Conservation (phyloP, 2,888 invertebrate species). For the Pyralis farinalis region DNA sequence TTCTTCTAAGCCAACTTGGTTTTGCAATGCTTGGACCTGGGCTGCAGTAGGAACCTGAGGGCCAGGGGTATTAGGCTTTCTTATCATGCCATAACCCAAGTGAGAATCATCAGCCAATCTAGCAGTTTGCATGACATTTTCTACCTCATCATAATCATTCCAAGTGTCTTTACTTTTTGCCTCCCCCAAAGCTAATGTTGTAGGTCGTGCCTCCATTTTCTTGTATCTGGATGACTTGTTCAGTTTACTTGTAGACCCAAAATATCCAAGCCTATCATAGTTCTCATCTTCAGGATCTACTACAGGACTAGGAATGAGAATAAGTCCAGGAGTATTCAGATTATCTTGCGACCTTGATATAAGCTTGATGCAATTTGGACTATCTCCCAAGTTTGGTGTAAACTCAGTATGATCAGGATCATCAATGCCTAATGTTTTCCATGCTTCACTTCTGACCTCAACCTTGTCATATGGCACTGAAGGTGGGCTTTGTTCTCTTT, state of each 20-base stretch:
- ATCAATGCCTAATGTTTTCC: constrained; percentile 89
- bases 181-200: constrained; percentile 67
- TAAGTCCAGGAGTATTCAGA: constrained; percentile 68
- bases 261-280: constrained; percentile 91
- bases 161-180: constrained; percentile 76
- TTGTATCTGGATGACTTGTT: constrained; percentile 85
- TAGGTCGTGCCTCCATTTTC: constrained; percentile 84
- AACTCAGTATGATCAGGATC: constrained; percentile 87
- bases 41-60: constrained; percentile 77
- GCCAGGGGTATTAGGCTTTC: constrained; percentile 82
- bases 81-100: constrained; percentile 88
- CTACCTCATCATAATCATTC: constrained; percentile 90
- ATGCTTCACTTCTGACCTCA: constrained; percentile 89
- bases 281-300: constrained; percentile 80
- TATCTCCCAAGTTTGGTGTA: constrained; percentile 67
- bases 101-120: constrained; percentile 90
- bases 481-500: constrained; percentile 65
- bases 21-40: constrained; percentile 69
- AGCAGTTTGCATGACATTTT: constrained; percentile 84
- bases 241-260: constrained; percentile 87
- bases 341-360: constrained; percentile 77
- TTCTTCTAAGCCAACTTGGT: constrained; percentile 67
- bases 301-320: constrained; percentile 72
- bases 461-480: constrained; percentile 86
- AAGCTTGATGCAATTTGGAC: constrained; percentile 69